Evolutionary conservation across 2,797 vertebrate species (phyloP).

Genomic region (Mionectes olivaceus): DNA sequence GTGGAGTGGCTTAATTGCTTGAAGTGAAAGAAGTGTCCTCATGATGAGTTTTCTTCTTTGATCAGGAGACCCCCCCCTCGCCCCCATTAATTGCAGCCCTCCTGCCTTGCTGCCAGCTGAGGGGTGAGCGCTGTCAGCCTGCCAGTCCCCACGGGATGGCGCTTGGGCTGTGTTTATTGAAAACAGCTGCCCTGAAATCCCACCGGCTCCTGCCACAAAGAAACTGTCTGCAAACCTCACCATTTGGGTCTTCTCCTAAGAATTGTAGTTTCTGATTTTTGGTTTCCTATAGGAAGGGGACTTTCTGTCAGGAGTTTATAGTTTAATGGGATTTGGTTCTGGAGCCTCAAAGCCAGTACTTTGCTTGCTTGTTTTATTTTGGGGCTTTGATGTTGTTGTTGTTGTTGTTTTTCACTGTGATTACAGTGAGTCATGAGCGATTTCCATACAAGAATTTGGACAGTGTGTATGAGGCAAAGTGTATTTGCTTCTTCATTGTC

Average conservation of each 20-base stretch:
- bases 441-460: not conserved
- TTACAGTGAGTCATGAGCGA: not conserved
- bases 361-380: not conserved
- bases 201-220: not conserved
- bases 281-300: not conserved
- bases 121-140: not conserved
- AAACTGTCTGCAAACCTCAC: not conserved
- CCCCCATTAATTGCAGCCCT: not conserved
- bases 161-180: not conserved
- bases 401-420: not conserved
- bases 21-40: not conserved
- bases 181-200: not conserved
- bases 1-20: not conserved
- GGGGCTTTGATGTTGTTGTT: not conserved
- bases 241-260: not conserved
- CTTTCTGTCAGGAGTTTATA: not conserved
- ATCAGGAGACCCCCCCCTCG: not conserved
- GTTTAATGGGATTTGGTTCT: not conserved
- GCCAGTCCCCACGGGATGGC: slow-evolving; percentile 48
- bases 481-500: not conserved
- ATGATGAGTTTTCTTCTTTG: not conserved
- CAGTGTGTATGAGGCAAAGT: not conserved
- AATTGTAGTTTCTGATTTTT: not conserved
- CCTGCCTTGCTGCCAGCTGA: not conserved
- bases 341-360: not conserved